Evolutionary conservation across 2,888 invertebrate genomes (phyloP).

Genomic region (Apomyelois bistriatella): DNA sequence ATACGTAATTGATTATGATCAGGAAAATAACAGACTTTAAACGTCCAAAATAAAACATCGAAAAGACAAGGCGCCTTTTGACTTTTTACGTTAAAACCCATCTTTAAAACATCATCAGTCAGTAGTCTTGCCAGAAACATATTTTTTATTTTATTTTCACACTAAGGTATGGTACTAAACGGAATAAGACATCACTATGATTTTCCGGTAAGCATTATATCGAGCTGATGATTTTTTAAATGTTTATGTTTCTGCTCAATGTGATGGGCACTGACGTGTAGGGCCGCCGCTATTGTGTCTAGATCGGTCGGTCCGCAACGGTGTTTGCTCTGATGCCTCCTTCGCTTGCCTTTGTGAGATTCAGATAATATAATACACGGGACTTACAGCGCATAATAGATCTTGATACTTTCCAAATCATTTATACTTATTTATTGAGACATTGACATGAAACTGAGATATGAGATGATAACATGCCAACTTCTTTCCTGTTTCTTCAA

Average conservation of each 20-base stretch:
- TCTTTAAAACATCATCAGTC: no score
- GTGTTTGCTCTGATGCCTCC: constrained; percentile 56
- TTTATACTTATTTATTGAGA: no score
- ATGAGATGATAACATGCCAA: no score
- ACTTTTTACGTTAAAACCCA: no score
- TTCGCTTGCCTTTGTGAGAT: constrained; percentile 45
- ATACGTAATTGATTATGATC: no score
- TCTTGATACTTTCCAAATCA: constrained; percentile 37
- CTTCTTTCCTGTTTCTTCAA: no score
- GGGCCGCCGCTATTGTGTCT: constrained; percentile 56
- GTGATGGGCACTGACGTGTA: constrained; percentile 68
- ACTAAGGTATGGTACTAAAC: not conserved
- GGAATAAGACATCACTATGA: not conserved
- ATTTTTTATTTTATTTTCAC: no score
- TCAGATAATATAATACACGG: constrained; percentile 23
- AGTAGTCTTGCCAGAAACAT: no score
- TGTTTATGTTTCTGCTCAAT: constrained; percentile 76
- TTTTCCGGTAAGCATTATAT: constrained; percentile 43
- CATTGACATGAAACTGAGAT: no score
- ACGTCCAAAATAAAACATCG: no score
- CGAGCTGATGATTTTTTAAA: constrained; percentile 71
- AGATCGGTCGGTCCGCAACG: constrained; percentile 47
- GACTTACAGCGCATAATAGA: constrained; percentile 12
- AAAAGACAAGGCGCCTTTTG: no score
- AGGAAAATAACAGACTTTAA: no score